Evolutionary conservation across 2,888 invertebrate genomes (phyloP).

Genomic region (Sinopyrophorus schimmeli): DNA sequence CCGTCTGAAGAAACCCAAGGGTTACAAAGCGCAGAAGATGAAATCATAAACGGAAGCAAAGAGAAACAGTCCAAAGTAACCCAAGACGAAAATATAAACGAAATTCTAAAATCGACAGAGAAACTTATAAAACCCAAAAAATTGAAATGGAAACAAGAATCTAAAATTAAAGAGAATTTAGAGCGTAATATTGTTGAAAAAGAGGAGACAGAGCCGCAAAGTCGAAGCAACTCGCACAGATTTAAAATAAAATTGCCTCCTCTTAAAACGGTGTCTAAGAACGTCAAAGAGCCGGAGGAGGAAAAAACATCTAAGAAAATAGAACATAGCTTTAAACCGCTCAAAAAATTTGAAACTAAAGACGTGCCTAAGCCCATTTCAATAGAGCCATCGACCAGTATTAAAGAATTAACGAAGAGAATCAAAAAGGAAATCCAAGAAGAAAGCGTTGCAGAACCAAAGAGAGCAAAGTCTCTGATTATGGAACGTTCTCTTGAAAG

Average conservation of each 20-base stretch:
- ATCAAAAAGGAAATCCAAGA: too few relatives aligned
- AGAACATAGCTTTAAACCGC: background rate
- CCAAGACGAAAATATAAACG: background rate
- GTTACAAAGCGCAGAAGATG: background rate
- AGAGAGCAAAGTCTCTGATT: too few relatives aligned
- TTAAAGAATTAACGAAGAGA: too few relatives aligned
- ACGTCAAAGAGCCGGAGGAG: background rate
- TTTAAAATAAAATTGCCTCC: constrained; percentile 2
- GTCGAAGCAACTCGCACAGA: background rate
- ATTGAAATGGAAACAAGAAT: background rate
- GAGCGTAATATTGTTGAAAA: background rate
- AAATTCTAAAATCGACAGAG: background rate
- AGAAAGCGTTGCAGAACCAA: too few relatives aligned
- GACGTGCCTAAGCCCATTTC: constrained; percentile 1
- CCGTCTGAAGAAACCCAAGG: constrained; percentile 7
- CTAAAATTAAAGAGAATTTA: constrained; percentile 2
- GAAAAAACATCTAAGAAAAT: background rate
- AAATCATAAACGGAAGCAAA: background rate
- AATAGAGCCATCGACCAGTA: too few relatives aligned
- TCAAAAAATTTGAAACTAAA: constrained; percentile 11
- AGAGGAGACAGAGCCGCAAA: background rate
- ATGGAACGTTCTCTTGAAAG: too few relatives aligned
- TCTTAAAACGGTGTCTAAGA: too few relatives aligned
- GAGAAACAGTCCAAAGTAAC: background rate
- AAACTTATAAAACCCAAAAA: background rate